Evolutionary conservation across 2,797 vertebrate species (phyloP).

Genomic region (Melanogrammus aeglefinus): DNA sequence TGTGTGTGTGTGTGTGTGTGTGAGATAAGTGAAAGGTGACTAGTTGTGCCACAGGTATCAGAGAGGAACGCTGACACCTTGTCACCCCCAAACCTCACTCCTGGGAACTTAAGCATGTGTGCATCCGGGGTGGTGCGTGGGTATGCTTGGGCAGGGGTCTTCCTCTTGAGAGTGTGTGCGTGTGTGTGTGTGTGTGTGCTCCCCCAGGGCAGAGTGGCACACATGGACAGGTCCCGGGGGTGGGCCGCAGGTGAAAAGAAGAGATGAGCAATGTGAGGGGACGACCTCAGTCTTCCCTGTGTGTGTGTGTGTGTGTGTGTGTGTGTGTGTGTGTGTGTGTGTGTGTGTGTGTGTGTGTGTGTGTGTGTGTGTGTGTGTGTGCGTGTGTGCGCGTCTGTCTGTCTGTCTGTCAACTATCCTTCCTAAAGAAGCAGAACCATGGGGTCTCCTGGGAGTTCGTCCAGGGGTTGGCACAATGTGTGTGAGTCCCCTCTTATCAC

Average conservation of each 20-base stretch:
- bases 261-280: slow-evolving; percentile 19
- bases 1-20: slow-evolving; percentile 8
- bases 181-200: slow-evolving; percentile 26
- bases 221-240: slow-evolving; percentile 44
- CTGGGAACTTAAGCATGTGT: slow-evolving; percentile 25
- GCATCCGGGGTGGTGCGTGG: slow-evolving; percentile 14
- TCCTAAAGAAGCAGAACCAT: not conserved
- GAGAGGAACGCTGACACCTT: slow-evolving; percentile 57
- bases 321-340: slow-evolving; percentile 30
- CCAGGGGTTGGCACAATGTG: slow-evolving; percentile 9
- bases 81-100: slow-evolving; percentile 54
- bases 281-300: slow-evolving; percentile 11
- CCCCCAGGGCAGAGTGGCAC: slow-evolving; percentile 4
- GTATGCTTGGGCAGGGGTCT: not conserved
- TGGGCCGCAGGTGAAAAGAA: slow-evolving; percentile 50
- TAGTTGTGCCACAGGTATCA: slow-evolving; percentile 64
- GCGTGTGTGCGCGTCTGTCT: not conserved
- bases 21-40: slow-evolving; percentile 56
- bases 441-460: not conserved
- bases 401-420: not conserved
- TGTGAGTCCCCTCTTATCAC: not conserved
- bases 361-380: slow-evolving; percentile 34
- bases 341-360: slow-evolving; percentile 31
- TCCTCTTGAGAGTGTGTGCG: not conserved
- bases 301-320: slow-evolving; percentile 47